Base-by-base conservation (phyloP, 2,113 vertebrate species). In the Alexandromys fortis region DNA sequence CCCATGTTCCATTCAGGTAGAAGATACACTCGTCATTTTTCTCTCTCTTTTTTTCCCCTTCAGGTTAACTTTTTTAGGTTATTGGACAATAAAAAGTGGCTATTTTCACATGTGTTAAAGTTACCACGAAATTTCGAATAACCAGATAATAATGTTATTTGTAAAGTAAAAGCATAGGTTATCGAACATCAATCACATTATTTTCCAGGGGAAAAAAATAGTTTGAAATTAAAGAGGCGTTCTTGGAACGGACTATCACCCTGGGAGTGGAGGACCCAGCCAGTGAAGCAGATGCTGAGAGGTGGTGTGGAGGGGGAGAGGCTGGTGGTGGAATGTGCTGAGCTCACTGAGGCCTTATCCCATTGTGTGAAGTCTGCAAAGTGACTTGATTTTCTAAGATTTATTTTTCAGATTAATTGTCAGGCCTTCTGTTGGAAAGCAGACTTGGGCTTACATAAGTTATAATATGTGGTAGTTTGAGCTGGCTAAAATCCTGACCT, bases 371-470 rank as follows among this genome's bases (percentile, higher is more conserved):
- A 90, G 49, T 73, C 63, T 87, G 70, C 75, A 75, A 65, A 73
- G 87, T 61, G 52, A 22, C 52, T 42, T 14, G 22, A 2, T 55
- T 92, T 92, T 72, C 67, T 19, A 89, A 93, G 83, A 87, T 94
- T 89, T 93, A 73, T n/a, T 95, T 96, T 91, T 87, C 42, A 94
- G 89, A 79, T 86, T 81, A 49, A 52, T 52, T 92, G 38, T 58
- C 91, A 94, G 55, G 86, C 83, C 35, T 52, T n/a, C 42, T 73
- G 30, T 55, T 87, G 72, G 55, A 92, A 94, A 90, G 78, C 68
- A 78, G 58, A 61, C 55, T 94, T 61, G 13, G 78, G 49, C 38
- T 8, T 8, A 55, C 30, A 11, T 30, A 49, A 90, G 67, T 93
- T 85, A 85, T 83, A 47, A 83, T 58, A 38, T 45, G n/a, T 8